Evolutionary conservation across 2,888 invertebrate species (phyloP).

Genomic region (Craniophora ligustri): DNA sequence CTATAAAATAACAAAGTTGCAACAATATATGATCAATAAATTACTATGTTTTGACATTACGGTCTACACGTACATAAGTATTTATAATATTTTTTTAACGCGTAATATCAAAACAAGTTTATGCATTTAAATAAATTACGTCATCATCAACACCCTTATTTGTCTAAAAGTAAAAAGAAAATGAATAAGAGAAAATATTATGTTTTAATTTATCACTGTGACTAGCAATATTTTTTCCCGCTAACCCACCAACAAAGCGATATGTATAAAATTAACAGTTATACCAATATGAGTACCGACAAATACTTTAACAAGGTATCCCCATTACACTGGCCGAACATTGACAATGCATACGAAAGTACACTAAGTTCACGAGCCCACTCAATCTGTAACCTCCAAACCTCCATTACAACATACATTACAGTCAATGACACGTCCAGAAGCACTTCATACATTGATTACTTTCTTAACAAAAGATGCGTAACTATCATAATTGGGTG

Average conservation of each 20-base stretch:
- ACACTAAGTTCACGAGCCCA: constrained; percentile 47
- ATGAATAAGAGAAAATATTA: too few species aligned
- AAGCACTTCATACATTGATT: constrained; percentile 56
- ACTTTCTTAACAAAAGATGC: constrained; percentile 68
- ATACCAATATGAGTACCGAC: constrained; percentile 5
- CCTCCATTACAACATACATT: constrained; percentile 30
- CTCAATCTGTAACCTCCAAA: constrained; percentile 32
- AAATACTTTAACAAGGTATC: constrained; percentile 34
- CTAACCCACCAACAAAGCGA: constrained; percentile 11
- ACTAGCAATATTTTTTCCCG: constrained; percentile 1
- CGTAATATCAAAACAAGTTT: too few species aligned
- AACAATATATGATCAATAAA: background rate
- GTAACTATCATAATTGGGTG: constrained; percentile 74
- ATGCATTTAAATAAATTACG: too few species aligned
- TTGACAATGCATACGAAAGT: constrained; percentile 38
- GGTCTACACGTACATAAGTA: too few species aligned
- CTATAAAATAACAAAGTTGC: constrained; percentile 33
- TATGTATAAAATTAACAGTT: constrained; percentile 19
- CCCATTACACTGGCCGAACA: constrained; percentile 10
- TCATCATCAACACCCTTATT: too few species aligned
- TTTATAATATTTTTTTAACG: too few species aligned
- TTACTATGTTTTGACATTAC: background rate
- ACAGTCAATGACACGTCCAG: constrained; percentile 30
- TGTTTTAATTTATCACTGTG: constrained; percentile 15
- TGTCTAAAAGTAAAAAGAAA: too few species aligned